Conservation (phyloP, 2,888 invertebrate species). For the Flexamia atlantica region DNA sequence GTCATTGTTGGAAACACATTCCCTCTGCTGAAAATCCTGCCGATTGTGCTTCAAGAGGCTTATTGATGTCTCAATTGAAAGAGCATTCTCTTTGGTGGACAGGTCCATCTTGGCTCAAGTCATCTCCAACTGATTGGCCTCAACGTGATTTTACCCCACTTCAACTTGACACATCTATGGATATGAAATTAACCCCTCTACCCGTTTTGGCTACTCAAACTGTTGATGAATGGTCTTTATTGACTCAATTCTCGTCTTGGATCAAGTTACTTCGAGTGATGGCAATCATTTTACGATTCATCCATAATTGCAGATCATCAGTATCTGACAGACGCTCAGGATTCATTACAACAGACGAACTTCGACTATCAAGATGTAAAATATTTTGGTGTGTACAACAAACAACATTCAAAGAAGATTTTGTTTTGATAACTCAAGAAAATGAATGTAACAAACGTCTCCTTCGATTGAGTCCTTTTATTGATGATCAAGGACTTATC, state of each 20-base stretch:
- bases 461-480: conserved; percentile 53
- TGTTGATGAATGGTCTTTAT: background rate
- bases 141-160: background rate
- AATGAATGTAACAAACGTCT: background rate
- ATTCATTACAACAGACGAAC: conserved; percentile 1
- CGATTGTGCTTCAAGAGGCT: conserved; percentile 69
- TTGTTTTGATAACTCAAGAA: background rate
- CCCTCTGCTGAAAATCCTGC: conserved; percentile 70
- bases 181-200: background rate
- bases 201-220: background rate
- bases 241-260: conserved; percentile 30
- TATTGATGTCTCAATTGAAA: conserved; percentile 28
- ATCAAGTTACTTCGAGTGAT: background rate
- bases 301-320: conserved; percentile 7
- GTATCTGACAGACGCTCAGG: background rate
- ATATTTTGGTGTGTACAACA: conserved; percentile 15
- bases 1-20: conserved; percentile 56
- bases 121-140: conserved; percentile 12
- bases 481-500: conserved; percentile 60
- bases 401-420: conserved; percentile 10
- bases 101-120: conserved; percentile 64
- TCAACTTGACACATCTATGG: background rate
- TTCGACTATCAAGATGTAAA: background rate
- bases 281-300: conserved; percentile 40
- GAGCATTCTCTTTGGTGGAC: conserved; percentile 62